These are phyloP conservation scores for Paracyprichromis sp. DNA, from an alignment of 2,113 vertebrate genomes.

Conservation along the genomic window DNA sequence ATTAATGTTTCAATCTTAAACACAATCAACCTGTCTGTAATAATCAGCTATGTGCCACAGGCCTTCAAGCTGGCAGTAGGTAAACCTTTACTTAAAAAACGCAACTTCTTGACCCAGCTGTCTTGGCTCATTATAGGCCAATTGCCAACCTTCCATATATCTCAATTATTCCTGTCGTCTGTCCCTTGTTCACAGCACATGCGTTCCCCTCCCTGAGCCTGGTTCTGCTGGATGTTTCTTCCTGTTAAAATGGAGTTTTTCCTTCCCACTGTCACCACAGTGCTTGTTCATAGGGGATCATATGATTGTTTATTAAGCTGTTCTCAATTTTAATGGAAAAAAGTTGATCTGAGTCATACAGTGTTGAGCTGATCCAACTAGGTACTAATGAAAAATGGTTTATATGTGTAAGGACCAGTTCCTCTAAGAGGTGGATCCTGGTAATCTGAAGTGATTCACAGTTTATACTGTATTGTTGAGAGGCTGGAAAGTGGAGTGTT, in stretches of 20 bases:
- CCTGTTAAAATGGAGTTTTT: fast-evolving
- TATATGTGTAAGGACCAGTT: not conserved
- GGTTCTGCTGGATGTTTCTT: fast-evolving
- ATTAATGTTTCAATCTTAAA: fast-evolving
- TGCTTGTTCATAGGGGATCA: not conserved
- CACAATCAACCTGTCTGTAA: fast-evolving
- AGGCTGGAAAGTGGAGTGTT: fast-evolving
- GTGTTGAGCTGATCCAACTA: not conserved
- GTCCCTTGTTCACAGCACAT: fast-evolving
- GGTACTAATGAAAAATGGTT: not conserved
- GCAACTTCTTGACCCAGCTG: not conserved
- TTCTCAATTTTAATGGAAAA: fast-evolving
- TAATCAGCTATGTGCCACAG: fast-evolving
- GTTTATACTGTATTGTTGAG: not conserved
- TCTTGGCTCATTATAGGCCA: not conserved
- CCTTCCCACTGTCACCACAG: not conserved
- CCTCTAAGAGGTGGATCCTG: fast-evolving
- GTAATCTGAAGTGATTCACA: not conserved
- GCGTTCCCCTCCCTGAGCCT: fast-evolving
- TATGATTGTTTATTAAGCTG: fast-evolving
- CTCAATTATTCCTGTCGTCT: fast-evolving
- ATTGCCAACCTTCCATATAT: fast-evolving
- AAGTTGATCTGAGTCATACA: fast-evolving
- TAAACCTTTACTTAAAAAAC: fast-evolving
- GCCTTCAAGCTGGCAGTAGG: fast-evolving